Base-by-base conservation (phyloP, 1,140 invertebrate genomes). In the Pogonognathellus flavescens region DNA sequence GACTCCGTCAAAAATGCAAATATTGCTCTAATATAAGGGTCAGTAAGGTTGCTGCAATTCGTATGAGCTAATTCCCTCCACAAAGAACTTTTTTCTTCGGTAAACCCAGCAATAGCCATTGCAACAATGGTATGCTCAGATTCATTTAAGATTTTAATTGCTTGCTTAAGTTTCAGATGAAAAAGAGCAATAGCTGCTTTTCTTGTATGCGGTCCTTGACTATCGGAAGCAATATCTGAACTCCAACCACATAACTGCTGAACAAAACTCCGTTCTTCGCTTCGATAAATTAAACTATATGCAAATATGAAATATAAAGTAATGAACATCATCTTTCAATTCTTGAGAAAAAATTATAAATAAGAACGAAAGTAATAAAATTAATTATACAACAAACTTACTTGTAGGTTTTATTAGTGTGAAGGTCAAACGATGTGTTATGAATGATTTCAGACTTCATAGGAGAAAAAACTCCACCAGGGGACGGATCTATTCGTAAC, bases 101-200 rank as follows among this genome's bases (percentile, higher is more conserved):
- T 95, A 91, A 95, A 97, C 25, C 96, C 96, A 88, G 91, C 87
- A 80, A 88, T 87, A 66, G 88, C 88, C 93, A 98, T 97, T 20
- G 96, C 96, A 16, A 97, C 95, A 72, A 97, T 94, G 59, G 87
- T 87, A 86, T 89, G 84, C 0, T 72, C 86, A 8, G 85, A 86
- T 85, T 93, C 92, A 85, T 94, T 95, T 57, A 98, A 92, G 88
- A 97, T 95, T 87, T 96, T 94, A 87, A 98, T 96, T 14, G 97
- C 97, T 89, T 93, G 91, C 82, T 94, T 93, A 70, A 98, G 92
- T 89, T 96, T 94, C 85, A 98, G 91, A 91, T 97, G 96, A 90
- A 98, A 98, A 62, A 97, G 94, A 59, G 96, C 95, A 62, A 98
- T 94, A 50, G 97, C 96, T 10, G 97, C 96, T 41, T 96, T 96